These are phyloP conservation scores for Falcunculus frontatus DNA, from an alignment of 2,113 vertebrate genomes.

Conservation along the genomic window DNA sequence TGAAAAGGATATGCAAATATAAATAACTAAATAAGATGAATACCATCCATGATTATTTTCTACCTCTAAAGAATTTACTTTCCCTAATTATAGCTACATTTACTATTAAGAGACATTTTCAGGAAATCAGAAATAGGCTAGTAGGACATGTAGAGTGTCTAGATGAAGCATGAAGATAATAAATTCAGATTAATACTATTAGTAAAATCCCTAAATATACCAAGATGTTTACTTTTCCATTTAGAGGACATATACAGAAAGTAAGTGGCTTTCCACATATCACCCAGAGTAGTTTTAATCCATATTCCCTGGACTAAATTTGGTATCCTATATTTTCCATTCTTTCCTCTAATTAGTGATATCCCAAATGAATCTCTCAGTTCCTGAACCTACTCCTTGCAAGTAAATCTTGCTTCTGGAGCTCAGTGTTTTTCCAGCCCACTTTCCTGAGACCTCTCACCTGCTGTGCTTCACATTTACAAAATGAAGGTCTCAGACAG, in stretches of 20 bases:
- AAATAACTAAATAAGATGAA: background rate
- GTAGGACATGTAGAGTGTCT: background rate
- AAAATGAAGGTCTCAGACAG: background rate
- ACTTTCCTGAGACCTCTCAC: background rate
- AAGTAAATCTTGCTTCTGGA: background rate
- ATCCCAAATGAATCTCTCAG: background rate
- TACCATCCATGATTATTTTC: background rate
- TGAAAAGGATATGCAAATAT: background rate
- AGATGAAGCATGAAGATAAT: background rate
- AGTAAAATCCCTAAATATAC: background rate
- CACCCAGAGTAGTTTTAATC: background rate
- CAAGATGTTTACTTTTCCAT: background rate
- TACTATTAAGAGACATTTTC: background rate
- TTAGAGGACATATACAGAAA: accelerated
- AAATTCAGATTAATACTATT: background rate
- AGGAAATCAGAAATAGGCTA: background rate
- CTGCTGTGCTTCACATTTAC: background rate
- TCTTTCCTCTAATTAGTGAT: background rate
- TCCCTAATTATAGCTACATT: background rate
- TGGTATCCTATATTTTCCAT: background rate
- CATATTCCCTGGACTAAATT: background rate
- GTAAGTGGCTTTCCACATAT: background rate
- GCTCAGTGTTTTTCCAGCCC: background rate
- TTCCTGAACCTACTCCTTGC: background rate
- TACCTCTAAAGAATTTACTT: background rate